phyloP scores from a whole-genome alignment of 2,888 invertebrate genomes.

The Koerneria pararmatus region DNA sequence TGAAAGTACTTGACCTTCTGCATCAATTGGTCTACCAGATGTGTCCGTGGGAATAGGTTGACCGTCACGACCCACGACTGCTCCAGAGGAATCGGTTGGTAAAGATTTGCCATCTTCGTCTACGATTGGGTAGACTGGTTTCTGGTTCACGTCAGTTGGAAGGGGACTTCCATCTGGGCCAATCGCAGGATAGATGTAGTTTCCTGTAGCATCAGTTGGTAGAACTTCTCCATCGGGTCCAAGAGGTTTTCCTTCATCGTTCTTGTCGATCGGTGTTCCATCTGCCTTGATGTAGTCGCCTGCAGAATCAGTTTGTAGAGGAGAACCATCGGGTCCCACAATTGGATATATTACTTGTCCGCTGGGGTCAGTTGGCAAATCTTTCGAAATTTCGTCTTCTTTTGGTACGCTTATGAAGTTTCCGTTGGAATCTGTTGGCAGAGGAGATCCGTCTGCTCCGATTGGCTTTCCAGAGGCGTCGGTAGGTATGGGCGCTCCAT shows the following conservation, averaged over 20 bases:
- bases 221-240: slow-evolving; percentile 41
- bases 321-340: slow-evolving; percentile 31
- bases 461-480: slow-evolving; percentile 24
- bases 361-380: slow-evolving; percentile 28
- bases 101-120: slow-evolving; percentile 24
- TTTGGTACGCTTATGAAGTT: slow-evolving; percentile 27
- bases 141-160: slow-evolving; percentile 27
- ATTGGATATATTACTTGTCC: slow-evolving; percentile 29
- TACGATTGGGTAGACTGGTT: slow-evolving; percentile 28
- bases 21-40: slow-evolving; percentile 28
- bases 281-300: slow-evolving; percentile 28
- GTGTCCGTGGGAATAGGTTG: slow-evolving; percentile 35
- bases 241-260: slow-evolving; percentile 29
- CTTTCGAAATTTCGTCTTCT: slow-evolving; percentile 17
- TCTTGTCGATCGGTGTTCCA: slow-evolving; percentile 28
- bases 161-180: slow-evolving; percentile 31
- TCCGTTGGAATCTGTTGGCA: slow-evolving; percentile 31
- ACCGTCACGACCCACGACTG: slow-evolving; percentile 32
- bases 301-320: slow-evolving; percentile 32
- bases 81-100: slow-evolving; percentile 25
- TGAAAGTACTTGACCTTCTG: slow-evolving; percentile 24
- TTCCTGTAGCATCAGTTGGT: slow-evolving; percentile 31
- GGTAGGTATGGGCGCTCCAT: slow-evolving; percentile 32
- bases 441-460: slow-evolving; percentile 27
- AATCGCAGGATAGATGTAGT: slow-evolving; percentile 30